Base-by-base conservation (phyloP, 2,113 vertebrate genomes). In the Callionymus lyra region DNA sequence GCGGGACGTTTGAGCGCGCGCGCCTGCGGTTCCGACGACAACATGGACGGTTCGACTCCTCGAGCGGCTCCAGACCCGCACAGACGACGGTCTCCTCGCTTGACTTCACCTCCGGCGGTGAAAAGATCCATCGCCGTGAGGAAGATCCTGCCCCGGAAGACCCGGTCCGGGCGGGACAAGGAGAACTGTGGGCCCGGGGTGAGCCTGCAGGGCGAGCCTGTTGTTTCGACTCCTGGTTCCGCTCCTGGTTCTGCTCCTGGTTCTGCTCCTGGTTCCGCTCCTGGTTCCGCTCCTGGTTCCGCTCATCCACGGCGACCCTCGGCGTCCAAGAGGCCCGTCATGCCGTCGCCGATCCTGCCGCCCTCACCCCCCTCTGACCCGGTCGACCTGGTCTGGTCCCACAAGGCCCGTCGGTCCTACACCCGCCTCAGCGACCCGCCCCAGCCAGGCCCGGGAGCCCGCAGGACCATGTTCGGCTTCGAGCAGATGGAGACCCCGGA, bases 351-450 rank as follows among this genome's bases (percentile, higher is more conserved):
- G 9, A 82, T 83, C 36, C 70, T 84, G 33, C 61, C 63, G 3
- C 74, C 60, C 6, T 41, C 69, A 10, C 72, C 65, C 3, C 64
- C 65, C 40, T 52, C 38, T 2, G 79, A 77, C 1, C 37, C 70
- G 38, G 53, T 53, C 1, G 79, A 83, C 41, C 21, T 59, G 8
- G 70, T 72, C 13, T 91, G 90, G 91, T 78, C 85, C 0, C 70
- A 79, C 50, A 91, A 89, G 13, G 90, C 90, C 8, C 85, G 91
- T 0, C 86, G 90, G 1, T 94, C 91, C 12, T 92, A 92, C 61
- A 91, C 88, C 76, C 80, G 87, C 0, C 75, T 87, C 9, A 80
- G 83, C 48, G 84, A 85, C 16, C 41, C 36, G 32, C 82, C 86
- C 1, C 10, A 79, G 16, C 38, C 50, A 45, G 64, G 66, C 46